Percentiles rank a stretch among this genome's conserved stretches.
These are phyloP conservation scores for Megaustenia siamemsis DNA, from an alignment of 2,888 invertebrate genomes.

Conservation along the genomic window DNA sequence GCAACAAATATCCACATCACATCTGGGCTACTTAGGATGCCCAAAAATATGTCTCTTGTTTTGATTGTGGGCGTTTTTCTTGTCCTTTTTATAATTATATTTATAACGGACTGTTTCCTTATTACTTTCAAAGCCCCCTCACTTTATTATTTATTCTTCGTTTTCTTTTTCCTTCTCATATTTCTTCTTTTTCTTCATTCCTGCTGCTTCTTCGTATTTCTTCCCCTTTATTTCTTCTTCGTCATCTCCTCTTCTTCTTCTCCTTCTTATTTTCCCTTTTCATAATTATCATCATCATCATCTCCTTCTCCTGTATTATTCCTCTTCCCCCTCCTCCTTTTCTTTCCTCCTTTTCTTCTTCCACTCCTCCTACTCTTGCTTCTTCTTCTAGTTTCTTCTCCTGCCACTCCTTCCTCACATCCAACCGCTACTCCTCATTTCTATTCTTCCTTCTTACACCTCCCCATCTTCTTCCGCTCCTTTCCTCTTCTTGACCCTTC, in stretches of 20 bases:
- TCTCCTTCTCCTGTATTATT: neutral
- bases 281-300: no score
- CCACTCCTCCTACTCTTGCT: neutral
- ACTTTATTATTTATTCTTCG: neutral
- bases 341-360: neutral
- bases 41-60: no score
- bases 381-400: neutral
- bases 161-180: neutral
- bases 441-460: no score
- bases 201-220: neutral
- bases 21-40: no score
- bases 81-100: no score
- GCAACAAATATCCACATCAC: no score
- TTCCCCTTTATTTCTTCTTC: neutral
- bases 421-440: no score
- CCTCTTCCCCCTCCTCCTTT: neutral
- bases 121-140: no score
- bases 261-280: neutral
- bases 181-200: neutral
- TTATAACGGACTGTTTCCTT: no score
- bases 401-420: neutral
- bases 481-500: no score
- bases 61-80: no score
- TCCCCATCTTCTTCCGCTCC: no score
- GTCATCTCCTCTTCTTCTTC: neutral